Evolutionary conservation across 2,797 vertebrate species (phyloP), one percentile per base, ranked within the genome.

Genomic region (Pampus argenteus): DNA sequence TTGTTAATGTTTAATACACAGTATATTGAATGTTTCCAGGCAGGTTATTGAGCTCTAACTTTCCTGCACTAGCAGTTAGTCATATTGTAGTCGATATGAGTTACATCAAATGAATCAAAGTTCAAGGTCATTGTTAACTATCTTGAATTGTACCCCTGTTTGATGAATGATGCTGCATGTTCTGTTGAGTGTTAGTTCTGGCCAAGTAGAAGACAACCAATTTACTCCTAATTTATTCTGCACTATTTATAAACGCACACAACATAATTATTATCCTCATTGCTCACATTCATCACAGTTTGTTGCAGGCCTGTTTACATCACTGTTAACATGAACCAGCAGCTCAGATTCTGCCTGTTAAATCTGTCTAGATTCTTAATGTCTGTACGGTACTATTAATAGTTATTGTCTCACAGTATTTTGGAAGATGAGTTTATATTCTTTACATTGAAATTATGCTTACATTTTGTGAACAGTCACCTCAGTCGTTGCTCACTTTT

Each of bases 81-180:
- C 45, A 52, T 52, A 62, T 52, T 79, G 69, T 34, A 70, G 72
- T 77, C 55, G 22, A 66, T 81, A 22, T 55, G 48, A 52, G 52
- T 74, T 36, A 26, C 66, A 50, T 76, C 68, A 64, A 60, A 62
- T 40, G 65, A 68, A 23, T 66, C 58, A 68, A 22, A 69, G 71
- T 51, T 81, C 68, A 81, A 84, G 77, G 83, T 83, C 71, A 38
- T 18, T 9, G 47, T 62, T 42, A 29, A 29, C 61, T 17, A 1
- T 82, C 71, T 79, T 71, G 79, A 69, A 72, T 70, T 70, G 48
- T 72, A 47, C 20, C 31, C 28, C 47, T 59, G 72, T 78, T 74
- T 70, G 44, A 26, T 60, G 72, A 70, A 85, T 76, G 60, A 78
- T 54, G 64, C 49, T 18, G 58, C 57, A 7, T 14, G 13, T 57